Evolutionary conservation across 2,113 vertebrate genomes (phyloP).

Genomic region (Seriola quinqueradiata): DNA sequence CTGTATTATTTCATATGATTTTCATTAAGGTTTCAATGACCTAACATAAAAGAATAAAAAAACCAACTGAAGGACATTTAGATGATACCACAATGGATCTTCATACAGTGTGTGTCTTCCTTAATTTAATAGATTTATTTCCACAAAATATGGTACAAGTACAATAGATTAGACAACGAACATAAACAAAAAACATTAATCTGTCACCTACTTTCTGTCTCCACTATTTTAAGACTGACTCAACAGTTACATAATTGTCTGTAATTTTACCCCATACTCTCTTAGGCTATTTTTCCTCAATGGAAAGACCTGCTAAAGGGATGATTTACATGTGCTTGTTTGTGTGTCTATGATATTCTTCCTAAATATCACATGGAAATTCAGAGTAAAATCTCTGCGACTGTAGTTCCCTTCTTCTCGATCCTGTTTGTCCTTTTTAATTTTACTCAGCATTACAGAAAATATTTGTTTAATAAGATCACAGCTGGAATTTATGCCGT

Average conservation of each 20-base stretch:
- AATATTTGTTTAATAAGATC: not conserved
- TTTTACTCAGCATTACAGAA: conserved; percentile 7
- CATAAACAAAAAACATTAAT: no score
- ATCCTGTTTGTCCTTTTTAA: conserved; percentile 3
- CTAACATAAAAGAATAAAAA: not conserved
- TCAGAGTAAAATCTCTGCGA: not conserved
- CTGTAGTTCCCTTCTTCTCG: no score
- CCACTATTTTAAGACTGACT: not conserved
- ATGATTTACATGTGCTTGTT: not conserved
- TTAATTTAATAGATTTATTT: no score
- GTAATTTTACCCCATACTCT: not conserved
- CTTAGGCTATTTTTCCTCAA: not conserved
- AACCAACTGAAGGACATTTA: not conserved
- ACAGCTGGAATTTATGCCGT: not conserved
- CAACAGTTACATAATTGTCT: not conserved
- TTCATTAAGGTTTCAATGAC: not conserved
- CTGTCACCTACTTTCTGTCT: not conserved
- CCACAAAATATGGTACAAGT: no score
- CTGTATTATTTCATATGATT: conserved; percentile 14
- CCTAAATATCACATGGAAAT: no score
- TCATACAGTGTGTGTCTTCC: no score
- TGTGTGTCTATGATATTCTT: not conserved
- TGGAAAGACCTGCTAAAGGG: not conserved
- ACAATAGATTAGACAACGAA: no score
- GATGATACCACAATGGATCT: no score